Evolutionary conservation across 2,888 invertebrate genomes (phyloP), one percentile per base, ranked within the genome.

Genomic region (Dasysyrphus albostriatus): DNA sequence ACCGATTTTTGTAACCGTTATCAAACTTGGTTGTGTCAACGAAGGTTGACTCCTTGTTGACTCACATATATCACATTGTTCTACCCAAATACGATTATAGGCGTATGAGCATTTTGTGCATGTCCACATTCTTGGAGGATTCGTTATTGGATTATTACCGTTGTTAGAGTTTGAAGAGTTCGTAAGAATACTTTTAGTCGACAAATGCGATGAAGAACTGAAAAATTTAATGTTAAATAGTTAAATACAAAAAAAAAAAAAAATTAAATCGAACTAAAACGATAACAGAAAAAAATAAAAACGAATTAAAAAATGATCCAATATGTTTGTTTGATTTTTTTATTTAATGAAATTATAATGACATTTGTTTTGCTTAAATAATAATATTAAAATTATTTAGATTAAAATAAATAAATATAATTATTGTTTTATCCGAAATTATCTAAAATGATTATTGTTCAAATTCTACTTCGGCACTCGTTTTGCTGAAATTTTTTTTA

Each of bases 81-180:
- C 95, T 88, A 95, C 95, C 95, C 96, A 96, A 91, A 96, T 94
- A 88, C 96, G 96, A 93, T 98, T 97, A 92, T 97, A 97, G 85
- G 97, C 96, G 93, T 96, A 98, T 91, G 97, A 97, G 93, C 98
- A 98, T 92, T 96, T 96, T 81, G 94, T 94, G 93, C 98, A 98
- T 88, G 96, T 97, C 98, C 98, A 98, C 95, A 96, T 96, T 89
- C 96, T 91, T 84, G 92, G 91, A 82, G 91, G 89, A 88, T 89
- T 90, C 81, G 90, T 88, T 85, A 89, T 89, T 88, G 90, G 89
- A 88, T 91, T 91, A 90, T 91, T 92, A 89, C 92, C 92, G 89
- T 90, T 90, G 88, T 91, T 88, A 70, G 80, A 84, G 49, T 77
- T 88, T 81, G 88, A 85, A 10, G 83, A 88, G 69, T 85, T 88